Base-by-base conservation (phyloP, 2,888 invertebrate species). In the Mystacides longicornis region DNA sequence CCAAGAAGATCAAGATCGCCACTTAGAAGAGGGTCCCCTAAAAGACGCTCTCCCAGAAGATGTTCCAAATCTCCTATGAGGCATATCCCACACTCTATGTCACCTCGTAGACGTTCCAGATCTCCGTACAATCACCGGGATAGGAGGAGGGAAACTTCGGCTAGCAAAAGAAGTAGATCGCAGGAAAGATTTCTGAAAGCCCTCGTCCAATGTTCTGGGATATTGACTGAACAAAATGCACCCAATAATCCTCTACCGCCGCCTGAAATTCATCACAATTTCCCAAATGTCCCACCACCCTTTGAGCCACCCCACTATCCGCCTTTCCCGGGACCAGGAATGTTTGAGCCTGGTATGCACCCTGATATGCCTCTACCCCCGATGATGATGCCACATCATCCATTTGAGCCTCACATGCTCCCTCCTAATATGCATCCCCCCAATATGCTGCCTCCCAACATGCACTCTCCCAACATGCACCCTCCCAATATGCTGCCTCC, bases 161-260 rank as follows among this genome's bases (percentile, higher is more conserved):
- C n/a, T 3, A 14, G n/a, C 16, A 16, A 37, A 16, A 37, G 37
- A 37, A 37, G 37, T 14, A n/a, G 14, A 14, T 37, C 37, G 3
- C 37, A 37, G 16, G 53, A 53, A 22, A 49, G 53, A 23, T 53
- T 53, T 21, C 3, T 53, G 11, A 18, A 49, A 42, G 53, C 47
- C 33, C 47, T 53, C n/a, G 33, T 53, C 4, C 37, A 53, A 22
- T 48, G 37, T 23, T 53, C 53, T 19, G 53, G 53, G 18, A 49
- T 53, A 7, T 20, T 20, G 11, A 45, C 18, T 19, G 45, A 19
- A 3, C 3, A 45, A 45, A 19, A 19, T 45, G 14, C 5, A 5
- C 7, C 31, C 7, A n/a, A n/a, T n/a, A n/a, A 27, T 11, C 14
- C 37, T 14, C 37, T 16, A 37, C 37, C 37, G 14, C 37, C 37